Percentiles rank a stretch among this genome's conserved stretches.
These are phyloP conservation scores for Emydocephalus ijimae DNA, from an alignment of 2,113 vertebrate species.

Conservation along the genomic window DNA sequence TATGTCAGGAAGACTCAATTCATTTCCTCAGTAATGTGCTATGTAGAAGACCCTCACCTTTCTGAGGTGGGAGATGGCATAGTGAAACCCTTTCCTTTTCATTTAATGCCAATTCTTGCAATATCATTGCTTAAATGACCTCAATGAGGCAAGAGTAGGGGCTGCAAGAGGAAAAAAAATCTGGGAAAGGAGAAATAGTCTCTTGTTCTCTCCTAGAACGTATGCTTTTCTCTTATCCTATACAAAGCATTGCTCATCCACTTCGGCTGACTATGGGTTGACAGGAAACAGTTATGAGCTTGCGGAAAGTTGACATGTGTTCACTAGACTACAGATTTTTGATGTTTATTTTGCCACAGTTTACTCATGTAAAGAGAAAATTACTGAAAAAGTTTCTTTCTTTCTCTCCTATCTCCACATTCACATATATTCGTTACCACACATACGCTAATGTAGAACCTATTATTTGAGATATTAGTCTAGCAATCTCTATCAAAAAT, in stretches of 20 bases:
- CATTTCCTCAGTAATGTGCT: not conserved
- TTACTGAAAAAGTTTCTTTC: not conserved
- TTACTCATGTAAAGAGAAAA: not conserved
- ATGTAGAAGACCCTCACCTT: not conserved
- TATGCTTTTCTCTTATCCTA: not conserved
- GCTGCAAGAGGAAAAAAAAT: not conserved
- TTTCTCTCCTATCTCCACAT: not conserved
- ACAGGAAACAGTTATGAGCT: not conserved
- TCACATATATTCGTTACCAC: not conserved
- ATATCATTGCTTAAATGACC: not conserved
- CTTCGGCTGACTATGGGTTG: not conserved
- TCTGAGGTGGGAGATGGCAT: too few relatives aligned
- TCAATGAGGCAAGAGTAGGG: not conserved
- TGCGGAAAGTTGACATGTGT: not conserved
- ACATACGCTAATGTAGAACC: not conserved
- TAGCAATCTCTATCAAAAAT: not conserved
- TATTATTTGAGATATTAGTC: not conserved
- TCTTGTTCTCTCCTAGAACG: not conserved
- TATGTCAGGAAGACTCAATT: not conserved
- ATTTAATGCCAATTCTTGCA: not conserved
- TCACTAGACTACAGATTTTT: not conserved
- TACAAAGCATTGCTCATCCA: not conserved
- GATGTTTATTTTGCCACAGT: not conserved
- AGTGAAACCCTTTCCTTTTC: not conserved
- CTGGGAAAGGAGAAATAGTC: not conserved